phyloP scores from a whole-genome alignment of 2,797 vertebrate species.

The Crenuchus spilurus region DNA sequence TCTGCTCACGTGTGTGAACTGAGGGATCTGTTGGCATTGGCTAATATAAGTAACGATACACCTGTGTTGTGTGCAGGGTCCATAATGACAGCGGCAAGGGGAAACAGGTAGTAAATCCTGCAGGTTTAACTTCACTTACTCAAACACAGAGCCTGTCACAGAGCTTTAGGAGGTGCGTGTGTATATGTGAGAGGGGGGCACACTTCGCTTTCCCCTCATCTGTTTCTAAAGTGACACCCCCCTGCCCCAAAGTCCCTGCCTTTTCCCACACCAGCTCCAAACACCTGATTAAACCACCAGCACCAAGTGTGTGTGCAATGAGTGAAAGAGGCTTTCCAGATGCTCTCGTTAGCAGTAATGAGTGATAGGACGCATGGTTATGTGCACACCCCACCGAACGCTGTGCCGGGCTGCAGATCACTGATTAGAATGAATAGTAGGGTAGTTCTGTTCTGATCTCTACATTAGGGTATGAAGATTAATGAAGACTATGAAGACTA shows the following conservation, averaged over 20 bases:
- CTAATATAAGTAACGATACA: conserved; percentile 66
- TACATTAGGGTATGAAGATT: too few species aligned
- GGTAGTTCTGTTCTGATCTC: neutral
- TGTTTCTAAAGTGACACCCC: neutral
- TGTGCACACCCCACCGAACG: neutral
- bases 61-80: conserved; percentile 66
- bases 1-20: conserved; percentile 43
- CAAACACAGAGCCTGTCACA: conserved; percentile 45
- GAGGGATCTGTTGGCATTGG: conserved; percentile 57
- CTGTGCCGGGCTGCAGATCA: too few species aligned
- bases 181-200: conserved; percentile 22
- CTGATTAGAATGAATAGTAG: neutral
- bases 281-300: conserved; percentile 36
- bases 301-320: conserved; percentile 23
- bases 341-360: conserved; percentile 34
- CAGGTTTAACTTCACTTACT: conserved; percentile 31
- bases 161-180: conserved; percentile 33
- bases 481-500: too few species aligned
- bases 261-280: conserved; percentile 26
- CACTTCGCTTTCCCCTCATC: conserved; percentile 3
- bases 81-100: conserved; percentile 61
- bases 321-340: conserved; percentile 32
- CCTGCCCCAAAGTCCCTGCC: conserved; percentile 1
- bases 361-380: conserved; percentile 11
- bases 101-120: conserved; percentile 61